Evolutionary conservation across 2,113 vertebrate species (phyloP).

Genomic region (Numida meleagris): DNA sequence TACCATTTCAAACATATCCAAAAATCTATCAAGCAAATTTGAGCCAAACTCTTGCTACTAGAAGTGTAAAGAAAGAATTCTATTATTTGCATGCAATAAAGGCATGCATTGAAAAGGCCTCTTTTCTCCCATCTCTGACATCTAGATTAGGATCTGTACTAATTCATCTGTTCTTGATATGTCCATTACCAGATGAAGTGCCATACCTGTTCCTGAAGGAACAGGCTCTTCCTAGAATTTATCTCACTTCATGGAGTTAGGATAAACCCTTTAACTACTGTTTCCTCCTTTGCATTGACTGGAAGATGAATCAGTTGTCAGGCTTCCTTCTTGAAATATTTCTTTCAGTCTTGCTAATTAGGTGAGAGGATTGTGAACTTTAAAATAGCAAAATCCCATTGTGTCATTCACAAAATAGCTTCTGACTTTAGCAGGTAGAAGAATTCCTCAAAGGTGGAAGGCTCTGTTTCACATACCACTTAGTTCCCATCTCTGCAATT

Average conservation of each 20-base stretch:
- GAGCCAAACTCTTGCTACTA: neutral
- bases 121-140: neutral
- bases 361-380: neutral
- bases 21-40: neutral
- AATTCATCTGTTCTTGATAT: slow-evolving; percentile 4
- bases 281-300: neutral
- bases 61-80: neutral
- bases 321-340: neutral
- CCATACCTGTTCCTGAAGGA: neutral
- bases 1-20: neutral
- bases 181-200: neutral
- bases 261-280: neutral
- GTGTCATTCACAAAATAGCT: neutral
- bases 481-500: neutral
- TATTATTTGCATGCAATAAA: slow-evolving; percentile 8
- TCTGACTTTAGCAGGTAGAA: neutral
- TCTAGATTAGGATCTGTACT: neutral
- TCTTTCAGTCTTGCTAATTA: neutral
- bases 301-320: neutral
- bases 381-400: neutral
- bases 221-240: neutral
- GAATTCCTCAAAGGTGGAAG: neutral
- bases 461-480: neutral
- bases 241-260: neutral
- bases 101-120: neutral